These are phyloP conservation scores for Zaprionus nigranus DNA, from an alignment of 1,140 invertebrate species.

Conservation along the genomic window DNA sequence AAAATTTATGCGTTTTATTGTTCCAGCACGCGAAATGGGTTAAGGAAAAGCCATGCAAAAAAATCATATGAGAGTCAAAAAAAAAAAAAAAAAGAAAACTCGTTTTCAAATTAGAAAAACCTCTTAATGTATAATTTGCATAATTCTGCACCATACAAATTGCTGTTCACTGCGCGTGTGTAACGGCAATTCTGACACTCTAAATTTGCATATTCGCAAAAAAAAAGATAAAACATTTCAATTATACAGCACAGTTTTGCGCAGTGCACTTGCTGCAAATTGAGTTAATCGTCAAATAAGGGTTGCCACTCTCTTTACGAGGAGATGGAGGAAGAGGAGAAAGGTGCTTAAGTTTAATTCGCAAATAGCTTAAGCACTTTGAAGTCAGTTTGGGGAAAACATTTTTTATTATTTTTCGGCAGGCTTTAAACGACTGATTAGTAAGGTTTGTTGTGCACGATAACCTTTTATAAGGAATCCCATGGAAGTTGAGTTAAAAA, in stretches of 20 bases:
- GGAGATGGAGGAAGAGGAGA: not conserved
- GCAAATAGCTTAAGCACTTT: conserved; percentile 2
- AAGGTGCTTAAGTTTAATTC: not conserved
- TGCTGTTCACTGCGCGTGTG: not conserved
- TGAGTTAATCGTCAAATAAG: conserved; percentile 4
- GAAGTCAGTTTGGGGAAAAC: not conserved
- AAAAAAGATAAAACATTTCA: not conserved
- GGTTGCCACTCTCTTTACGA: not conserved
- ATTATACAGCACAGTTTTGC: not conserved
- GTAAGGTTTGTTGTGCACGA: not conserved
- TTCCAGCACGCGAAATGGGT: conserved; percentile 50
- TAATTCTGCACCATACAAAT: conserved; percentile 11
- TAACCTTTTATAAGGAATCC: not conserved
- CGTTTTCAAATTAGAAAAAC: not conserved
- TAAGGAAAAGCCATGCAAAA: conserved; percentile 36
- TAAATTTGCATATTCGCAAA: not conserved
- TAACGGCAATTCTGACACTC: not conserved
- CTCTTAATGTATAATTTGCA: conserved; percentile 31
- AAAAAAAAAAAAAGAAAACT: not conserved
- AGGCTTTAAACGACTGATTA: not conserved
- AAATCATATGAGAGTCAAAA: not conserved
- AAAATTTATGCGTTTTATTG: conserved; percentile 73
- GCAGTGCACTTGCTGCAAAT: not conserved
- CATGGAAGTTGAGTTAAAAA: not conserved
- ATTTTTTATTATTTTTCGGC: not conserved